A percentile compares a stretch with the other conserved stretches of the same genome.
phyloP scores from a whole-genome alignment of 2,113 vertebrate genomes.

The Colius striatus region DNA sequence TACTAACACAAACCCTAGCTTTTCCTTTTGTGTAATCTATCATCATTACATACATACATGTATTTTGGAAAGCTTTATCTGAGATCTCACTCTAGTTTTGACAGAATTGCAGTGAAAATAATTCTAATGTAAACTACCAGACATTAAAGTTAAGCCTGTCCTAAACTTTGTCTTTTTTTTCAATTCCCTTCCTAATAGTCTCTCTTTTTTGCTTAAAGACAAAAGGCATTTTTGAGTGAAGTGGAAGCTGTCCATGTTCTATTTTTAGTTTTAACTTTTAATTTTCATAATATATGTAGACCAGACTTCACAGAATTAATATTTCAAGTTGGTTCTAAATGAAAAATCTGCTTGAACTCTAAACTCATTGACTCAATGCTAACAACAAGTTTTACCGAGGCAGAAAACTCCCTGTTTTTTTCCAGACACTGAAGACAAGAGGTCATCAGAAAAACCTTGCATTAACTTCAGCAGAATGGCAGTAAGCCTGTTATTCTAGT shows the following conservation, averaged over 20 bases:
- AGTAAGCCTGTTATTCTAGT: background rate
- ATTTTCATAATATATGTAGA: background rate
- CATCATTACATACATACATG: background rate
- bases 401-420: background rate
- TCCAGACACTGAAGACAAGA: background rate
- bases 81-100: background rate
- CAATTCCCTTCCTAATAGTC: background rate
- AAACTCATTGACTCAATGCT: background rate
- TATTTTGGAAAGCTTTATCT: background rate
- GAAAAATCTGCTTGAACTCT: background rate
- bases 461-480: background rate
- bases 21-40: background rate
- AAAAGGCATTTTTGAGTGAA: background rate
- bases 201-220: background rate
- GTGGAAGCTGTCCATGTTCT: background rate
- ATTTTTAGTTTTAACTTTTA: background rate
- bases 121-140: background rate
- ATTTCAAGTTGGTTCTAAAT: background rate
- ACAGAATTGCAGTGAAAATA: background rate
- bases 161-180: background rate
- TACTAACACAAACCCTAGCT: background rate
- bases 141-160: background rate
- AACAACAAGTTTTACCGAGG: background rate
- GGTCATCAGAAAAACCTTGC: background rate
- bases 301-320: background rate